These are phyloP conservation scores for Xylophagus ater DNA, from an alignment of 2,888 invertebrate genomes.

Conservation along the genomic window DNA sequence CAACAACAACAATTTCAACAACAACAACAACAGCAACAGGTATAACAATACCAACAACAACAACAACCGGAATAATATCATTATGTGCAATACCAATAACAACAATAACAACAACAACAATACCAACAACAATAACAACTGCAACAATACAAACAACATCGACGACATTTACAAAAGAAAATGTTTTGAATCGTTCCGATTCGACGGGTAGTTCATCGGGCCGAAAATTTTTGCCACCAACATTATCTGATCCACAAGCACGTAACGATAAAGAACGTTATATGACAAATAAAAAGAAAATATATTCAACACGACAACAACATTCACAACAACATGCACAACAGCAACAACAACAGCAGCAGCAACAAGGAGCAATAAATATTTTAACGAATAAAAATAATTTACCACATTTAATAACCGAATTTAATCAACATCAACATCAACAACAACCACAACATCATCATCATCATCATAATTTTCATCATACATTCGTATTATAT, in stretches of 20 bases:
- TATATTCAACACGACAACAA: conserved; percentile 12
- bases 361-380: conserved; percentile 10
- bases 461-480: conserved; percentile 9
- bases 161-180: too few species aligned
- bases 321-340: background rate
- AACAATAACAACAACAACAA: too few species aligned
- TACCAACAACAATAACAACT: background rate
- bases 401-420: conserved; percentile 41
- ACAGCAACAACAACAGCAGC: conserved; percentile 7
- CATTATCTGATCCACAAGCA: conserved; percentile 58
- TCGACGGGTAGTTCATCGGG: conserved; percentile 72
- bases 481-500: conserved; percentile 5
- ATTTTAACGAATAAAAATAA: conserved; percentile 42
- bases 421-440: conserved; percentile 22
- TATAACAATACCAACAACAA: conserved; percentile 9
- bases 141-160: conserved; percentile 6
- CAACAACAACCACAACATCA: conserved; percentile 14
- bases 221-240: conserved; percentile 70
- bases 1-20: conserved; percentile 7
- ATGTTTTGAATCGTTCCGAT: conserved; percentile 53
- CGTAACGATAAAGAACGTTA: conserved; percentile 31
- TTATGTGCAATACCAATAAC: too few species aligned
- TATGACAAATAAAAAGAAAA: conserved; percentile 17
- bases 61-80: conserved; percentile 5
- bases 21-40: conserved; percentile 9